These are phyloP conservation scores for Gymnoscopelus braueri DNA, from an alignment of 2,797 vertebrate genomes.

Conservation along the genomic window DNA sequence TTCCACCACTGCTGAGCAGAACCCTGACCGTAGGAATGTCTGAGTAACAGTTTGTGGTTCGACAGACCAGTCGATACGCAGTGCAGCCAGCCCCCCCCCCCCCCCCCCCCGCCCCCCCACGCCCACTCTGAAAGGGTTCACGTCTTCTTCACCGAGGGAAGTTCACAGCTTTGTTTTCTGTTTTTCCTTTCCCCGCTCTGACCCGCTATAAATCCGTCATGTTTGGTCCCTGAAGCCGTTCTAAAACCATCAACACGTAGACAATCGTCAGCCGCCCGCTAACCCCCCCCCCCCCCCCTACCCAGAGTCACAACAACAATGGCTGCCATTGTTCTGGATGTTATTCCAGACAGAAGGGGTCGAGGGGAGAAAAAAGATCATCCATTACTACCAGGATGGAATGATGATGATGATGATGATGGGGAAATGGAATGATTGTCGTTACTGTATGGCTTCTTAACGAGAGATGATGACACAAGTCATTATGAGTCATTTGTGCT, in stretches of 20 bases:
- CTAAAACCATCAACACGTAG: conserved; percentile 60
- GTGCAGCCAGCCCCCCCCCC: too few relatives aligned
- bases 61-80: too few relatives aligned
- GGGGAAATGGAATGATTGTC: too few relatives aligned
- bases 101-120: conserved; percentile 20
- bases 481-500: too few relatives aligned
- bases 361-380: conserved; percentile 41
- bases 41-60: too few relatives aligned
- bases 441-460: conserved; percentile 55
- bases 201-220: conserved; percentile 64
- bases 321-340: conserved; percentile 62
- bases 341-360: conserved; percentile 57
- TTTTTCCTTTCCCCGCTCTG: conserved; percentile 70
- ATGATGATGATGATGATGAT: too few relatives aligned
- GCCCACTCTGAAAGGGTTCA: conserved; percentile 32
- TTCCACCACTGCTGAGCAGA: too few relatives aligned
- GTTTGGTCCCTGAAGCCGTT: conserved; percentile 48
- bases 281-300: conserved; percentile 25
- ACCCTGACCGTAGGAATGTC: too few relatives aligned
- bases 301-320: conserved; percentile 47
- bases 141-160: conserved; percentile 46
- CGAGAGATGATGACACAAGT: conserved; percentile 44
- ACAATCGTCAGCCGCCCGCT: conserved; percentile 40
- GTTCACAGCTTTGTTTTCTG: conserved; percentile 70
- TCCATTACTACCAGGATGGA: conserved; percentile 51